Conservation (phyloP, 2,888 invertebrate genomes). For the Drosophila setosimentum region DNA sequence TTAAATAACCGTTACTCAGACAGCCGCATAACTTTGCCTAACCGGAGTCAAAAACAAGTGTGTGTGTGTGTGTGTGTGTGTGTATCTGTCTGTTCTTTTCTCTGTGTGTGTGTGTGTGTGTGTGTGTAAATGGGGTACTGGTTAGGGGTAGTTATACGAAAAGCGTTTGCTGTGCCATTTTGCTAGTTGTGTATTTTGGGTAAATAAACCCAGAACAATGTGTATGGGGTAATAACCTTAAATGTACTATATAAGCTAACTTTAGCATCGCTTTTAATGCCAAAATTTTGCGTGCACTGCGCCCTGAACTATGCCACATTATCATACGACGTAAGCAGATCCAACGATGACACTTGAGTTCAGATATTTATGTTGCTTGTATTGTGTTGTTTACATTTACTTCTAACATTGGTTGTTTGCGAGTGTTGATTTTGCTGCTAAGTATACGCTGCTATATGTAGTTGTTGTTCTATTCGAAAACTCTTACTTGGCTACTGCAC, state of each 20-base stretch:
- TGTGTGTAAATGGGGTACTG: neutral
- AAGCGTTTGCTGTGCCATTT: slow-evolving; percentile 35
- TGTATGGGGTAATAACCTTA: slow-evolving; percentile 30
- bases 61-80: neutral
- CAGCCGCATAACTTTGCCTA: slow-evolving; percentile 41
- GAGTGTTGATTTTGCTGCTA: slow-evolving; percentile 64
- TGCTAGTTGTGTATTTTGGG: slow-evolving; percentile 21
- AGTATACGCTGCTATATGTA: slow-evolving; percentile 57
- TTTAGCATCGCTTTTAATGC: slow-evolving; percentile 57
- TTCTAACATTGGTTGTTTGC: slow-evolving; percentile 48
- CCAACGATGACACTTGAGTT: slow-evolving; percentile 41
- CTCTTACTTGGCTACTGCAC: slow-evolving; percentile 79
- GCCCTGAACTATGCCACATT: slow-evolving; percentile 66
- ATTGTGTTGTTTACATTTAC: slow-evolving; percentile 15
- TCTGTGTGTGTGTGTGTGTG: slow-evolving; percentile 1
- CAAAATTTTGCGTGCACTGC: slow-evolving; percentile 58
- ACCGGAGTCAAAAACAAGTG: slow-evolving; percentile 18
- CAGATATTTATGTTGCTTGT: slow-evolving; percentile 13
- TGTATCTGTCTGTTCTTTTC: slow-evolving; percentile 1
- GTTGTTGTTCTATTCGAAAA: slow-evolving; percentile 73
- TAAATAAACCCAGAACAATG: slow-evolving; percentile 31
- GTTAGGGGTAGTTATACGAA: neutral
- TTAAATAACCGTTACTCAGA: slow-evolving; percentile 44
- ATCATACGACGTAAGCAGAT: slow-evolving; percentile 32
- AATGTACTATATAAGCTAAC: slow-evolving; percentile 51